These are phyloP conservation scores for Branchinecta lindahli DNA, from an alignment of 1,140 invertebrate genomes.

Conservation along the genomic window DNA sequence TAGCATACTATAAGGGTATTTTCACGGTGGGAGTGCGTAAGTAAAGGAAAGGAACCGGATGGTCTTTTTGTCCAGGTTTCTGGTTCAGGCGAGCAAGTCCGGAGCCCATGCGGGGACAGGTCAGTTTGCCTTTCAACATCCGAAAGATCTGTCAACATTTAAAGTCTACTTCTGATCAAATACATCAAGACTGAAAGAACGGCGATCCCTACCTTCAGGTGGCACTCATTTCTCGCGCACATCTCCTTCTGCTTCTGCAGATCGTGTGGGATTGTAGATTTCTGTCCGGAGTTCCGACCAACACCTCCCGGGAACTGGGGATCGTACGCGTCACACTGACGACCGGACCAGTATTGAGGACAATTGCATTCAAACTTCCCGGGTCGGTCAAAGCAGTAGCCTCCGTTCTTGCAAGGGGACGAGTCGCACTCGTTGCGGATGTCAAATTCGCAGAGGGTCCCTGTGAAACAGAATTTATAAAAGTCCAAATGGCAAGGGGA, in stretches of 20 bases:
- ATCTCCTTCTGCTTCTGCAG: constrained; percentile 51
- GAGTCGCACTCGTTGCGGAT: constrained; percentile 58
- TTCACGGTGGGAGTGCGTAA: too few relatives aligned
- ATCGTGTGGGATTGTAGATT: constrained; percentile 32
- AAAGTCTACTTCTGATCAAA: too few relatives aligned
- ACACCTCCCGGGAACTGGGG: constrained; percentile 50
- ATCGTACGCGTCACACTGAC: constrained; percentile 65
- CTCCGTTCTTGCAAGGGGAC: constrained; percentile 66
- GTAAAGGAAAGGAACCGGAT: too few relatives aligned
- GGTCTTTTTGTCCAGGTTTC: too few relatives aligned
- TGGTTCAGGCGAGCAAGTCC: too few relatives aligned
- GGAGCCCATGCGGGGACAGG: too few relatives aligned
- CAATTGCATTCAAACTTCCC: constrained; percentile 69
- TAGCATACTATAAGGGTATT: too few relatives aligned
- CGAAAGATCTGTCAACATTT: too few relatives aligned
- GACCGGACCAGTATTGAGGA: constrained; percentile 58
- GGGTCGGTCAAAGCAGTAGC: constrained; percentile 56
- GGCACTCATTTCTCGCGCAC: constrained; percentile 58
- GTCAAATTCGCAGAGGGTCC: constrained; percentile 66
- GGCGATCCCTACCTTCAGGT: constrained; percentile 44
- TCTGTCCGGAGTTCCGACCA: constrained; percentile 27
- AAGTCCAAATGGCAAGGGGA: neutral
- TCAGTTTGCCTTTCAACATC: too few relatives aligned
- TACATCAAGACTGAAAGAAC: too few relatives aligned
- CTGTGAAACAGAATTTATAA: constrained; percentile 30